Base-by-base conservation (phyloP, 2,113 vertebrate genomes). In the Furnarius figulus region DNA sequence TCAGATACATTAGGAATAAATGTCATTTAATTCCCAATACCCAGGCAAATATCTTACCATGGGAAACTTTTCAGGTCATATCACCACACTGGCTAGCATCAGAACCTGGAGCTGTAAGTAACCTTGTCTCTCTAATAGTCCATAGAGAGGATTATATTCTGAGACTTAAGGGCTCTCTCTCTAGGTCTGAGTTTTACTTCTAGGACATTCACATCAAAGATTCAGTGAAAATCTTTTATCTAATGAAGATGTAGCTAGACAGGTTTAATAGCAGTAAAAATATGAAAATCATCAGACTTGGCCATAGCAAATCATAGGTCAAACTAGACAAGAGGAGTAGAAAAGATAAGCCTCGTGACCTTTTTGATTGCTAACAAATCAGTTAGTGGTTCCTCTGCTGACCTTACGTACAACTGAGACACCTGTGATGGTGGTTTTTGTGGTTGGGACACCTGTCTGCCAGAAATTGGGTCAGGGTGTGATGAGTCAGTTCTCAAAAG, bases 351-450 rank as follows among this genome's bases (percentile, higher is more conserved):
- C 37, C 35, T 4, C 2, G 8, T 63, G 50, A 85, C 39, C 62
- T 95, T 88, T 85, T 58, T n/a, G 19, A 46, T 65, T 70, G 85
- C 42, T 82, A 78, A 58, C 59, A 46, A 68, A 68, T 40, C 22
- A 66, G 84, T 89, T 31, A 85, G 53, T n/a, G 53, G 42, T 73
- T 23, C n/a, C 3, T 79, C 78, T 23, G 47, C 49, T 62, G 77
- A 94, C 67, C 16, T 19, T 35, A 44, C 77, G 17, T 16, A 58
- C 23, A 66, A 28, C 47, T 62, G 70, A 20, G 30, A 39, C 93
- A 96, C 82, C 87, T 91, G 82, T 77, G 81, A 31, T 83, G 71
- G 91, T 35, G 85, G 85, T 35, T 96, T 94, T 67, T 93, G 96
- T 91, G 96, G 93, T 19, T 0, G 0, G 39, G 50, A 79, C 95